Percentiles rank a stretch among this genome's conserved stretches.
Evolutionary conservation across 2,797 vertebrate species (phyloP).

Genomic region (Ptychobarbus kaznakovi): DNA sequence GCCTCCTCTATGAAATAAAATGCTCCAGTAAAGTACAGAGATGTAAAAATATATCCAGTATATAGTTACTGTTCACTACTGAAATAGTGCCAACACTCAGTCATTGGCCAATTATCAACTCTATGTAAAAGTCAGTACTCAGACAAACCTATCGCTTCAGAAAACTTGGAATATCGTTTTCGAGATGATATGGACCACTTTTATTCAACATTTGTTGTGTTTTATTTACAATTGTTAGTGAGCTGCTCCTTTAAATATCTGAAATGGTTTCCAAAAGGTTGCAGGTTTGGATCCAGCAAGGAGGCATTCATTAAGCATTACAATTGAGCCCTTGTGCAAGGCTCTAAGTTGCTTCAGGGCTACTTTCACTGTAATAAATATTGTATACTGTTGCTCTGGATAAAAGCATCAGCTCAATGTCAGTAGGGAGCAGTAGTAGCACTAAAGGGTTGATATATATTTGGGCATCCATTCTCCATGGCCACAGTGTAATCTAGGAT

Average conservation of each 20-base stretch:
- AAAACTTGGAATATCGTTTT: neutral
- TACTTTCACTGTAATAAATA: slow-evolving; percentile 14
- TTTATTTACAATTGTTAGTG: neutral
- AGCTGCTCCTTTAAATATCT: neutral
- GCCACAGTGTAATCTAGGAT: slow-evolving; percentile 26
- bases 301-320: neutral
- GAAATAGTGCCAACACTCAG: neutral
- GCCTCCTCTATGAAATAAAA: too few species aligned
- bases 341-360: neutral
- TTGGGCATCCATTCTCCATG: slow-evolving; percentile 27
- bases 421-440: neutral
- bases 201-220: neutral
- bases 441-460: slow-evolving; percentile 32
- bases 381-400: neutral
- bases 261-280: neutral
- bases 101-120: neutral
- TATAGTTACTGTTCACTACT: neutral
- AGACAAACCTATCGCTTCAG: neutral
- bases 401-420: slow-evolving; percentile 24
- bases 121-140: neutral
- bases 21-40: too few species aligned
- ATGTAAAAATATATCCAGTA: too few species aligned
- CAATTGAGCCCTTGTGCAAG: neutral
- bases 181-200: neutral
- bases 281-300: neutral